Base-by-base conservation (phyloP, 2,888 invertebrate species). In the Gnatocerus cornutus region DNA sequence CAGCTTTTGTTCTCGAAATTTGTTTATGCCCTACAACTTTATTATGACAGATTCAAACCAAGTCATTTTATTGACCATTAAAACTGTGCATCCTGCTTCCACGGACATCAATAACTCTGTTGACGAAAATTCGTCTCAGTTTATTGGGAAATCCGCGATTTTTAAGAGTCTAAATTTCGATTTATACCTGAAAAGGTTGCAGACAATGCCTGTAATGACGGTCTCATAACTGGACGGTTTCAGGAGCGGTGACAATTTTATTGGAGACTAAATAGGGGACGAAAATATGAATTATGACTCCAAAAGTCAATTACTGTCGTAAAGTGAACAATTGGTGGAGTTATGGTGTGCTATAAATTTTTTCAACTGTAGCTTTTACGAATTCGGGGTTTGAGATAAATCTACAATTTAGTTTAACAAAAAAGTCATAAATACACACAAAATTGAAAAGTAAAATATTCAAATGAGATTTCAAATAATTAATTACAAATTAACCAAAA, bases 21-120 rank as follows among this genome's bases (percentile, higher is more conserved):
- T 76, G 76, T 76, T 76, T 74, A 76, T 73, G 72, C 67, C 71
- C 69, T 67, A 73, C 75, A 71, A 73, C 73, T 77, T 77, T 77
- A 76, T 76, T 75, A 74, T 74, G 72, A 73, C 70, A 74, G 71
- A 74, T 76, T 74, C 72, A 73, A 73, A 72, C 68, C 69, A 39
- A 61, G 56, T 29, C 66, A 61, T 72, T 76, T 76, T 75, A 72
- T 72, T 71, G 70, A 39, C 8, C 61, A 53, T 30, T 53, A 53
- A 53, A 64, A 53, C 53, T 41, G n/a, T 53, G 48, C 48, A 43
- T 27, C 37, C 30, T 6, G 16, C 14, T 37, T 9, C 29, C 14
- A 13, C 37, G 9, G 21, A 16, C 53, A 53, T 53, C 37, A 30
- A 55, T n/a, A 55, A 55, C 16, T 55, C 55, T 55, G 37, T 55